Base-by-base conservation (phyloP, 2,888 invertebrate species). In the Hypselothyrea guttata region DNA sequence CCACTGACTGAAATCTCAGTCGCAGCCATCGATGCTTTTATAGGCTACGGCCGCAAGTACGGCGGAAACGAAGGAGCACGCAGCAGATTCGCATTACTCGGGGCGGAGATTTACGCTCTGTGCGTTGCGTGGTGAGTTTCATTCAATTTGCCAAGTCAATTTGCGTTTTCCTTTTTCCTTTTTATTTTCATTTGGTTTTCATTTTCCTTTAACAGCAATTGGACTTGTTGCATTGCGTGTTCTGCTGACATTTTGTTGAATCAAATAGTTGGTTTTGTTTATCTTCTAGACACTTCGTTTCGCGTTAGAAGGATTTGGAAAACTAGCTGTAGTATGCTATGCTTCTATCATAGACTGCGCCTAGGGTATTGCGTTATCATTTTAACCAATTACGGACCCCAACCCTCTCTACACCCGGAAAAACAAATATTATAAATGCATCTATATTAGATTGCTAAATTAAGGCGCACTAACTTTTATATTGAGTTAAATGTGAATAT, bases 191-290 rank as follows among this genome's bases (percentile, higher is more conserved):
- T 27, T 56, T 65, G 59, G 49, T 55, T 47, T 54, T 56, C 30
- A 28, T 40, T 41, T 13, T 30, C 9, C 1, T 30, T 7, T n/a
- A 27, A 27, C 27, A 27, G 2, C 30, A 30, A 30, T n/a, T 30
- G 3, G 40, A 78, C 78, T 82, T 76, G 78, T 78, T 82, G 78
- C 82, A 34, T 34, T 42, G 74, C 37, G 31, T 51, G 45, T 37
- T 12, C 27, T 27, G 38, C 7, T 16, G 35, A 53, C 44, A 33
- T 41, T 44, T 13, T 41, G 9, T 8, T 27, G 4, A n/a, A n/a
- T n/a, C n/a, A n/a, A n/a, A n/a, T n/a, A n/a, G n/a, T n/a, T n/a
- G n/a, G n/a, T n/a, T n/a, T n/a, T 44, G 30, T 40, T 49, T 22
- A 55, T 52, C 45, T 64, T 38, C 7, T 22, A 22, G 22, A 4